These are phyloP conservation scores for Solea senegalensis DNA, from an alignment of 2,113 vertebrate species.

Conservation along the genomic window DNA sequence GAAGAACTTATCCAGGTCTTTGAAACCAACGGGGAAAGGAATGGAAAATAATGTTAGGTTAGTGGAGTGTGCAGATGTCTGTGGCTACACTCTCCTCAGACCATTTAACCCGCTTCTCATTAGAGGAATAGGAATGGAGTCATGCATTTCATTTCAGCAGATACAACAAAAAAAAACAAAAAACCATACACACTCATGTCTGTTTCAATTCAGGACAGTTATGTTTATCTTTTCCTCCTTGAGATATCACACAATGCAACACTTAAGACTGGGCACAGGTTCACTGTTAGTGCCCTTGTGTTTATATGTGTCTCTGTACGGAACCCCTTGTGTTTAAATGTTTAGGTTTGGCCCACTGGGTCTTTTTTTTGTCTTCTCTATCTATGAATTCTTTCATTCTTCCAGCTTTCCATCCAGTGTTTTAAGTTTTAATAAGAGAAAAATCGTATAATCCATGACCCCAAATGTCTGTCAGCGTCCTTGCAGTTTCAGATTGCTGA, in stretches of 20 bases:
- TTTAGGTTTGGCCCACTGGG: conserved; percentile 37
- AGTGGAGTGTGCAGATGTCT: conserved; percentile 28
- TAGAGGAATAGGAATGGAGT: conserved; percentile 40
- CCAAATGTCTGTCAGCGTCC: not conserved
- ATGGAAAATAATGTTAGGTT: conserved; percentile 37
- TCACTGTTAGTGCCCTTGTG: conserved; percentile 38
- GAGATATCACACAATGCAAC: conserved; percentile 66
- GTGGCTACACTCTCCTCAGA: conserved; percentile 15
- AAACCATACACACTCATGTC: not conserved
- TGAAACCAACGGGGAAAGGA: conserved; percentile 1
- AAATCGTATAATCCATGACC: not conserved
- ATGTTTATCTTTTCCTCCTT: conserved; percentile 24
- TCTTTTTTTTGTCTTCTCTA: conserved; percentile 20
- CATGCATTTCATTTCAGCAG: conserved; percentile 1
- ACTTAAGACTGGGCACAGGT: conserved; percentile 42
- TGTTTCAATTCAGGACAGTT: conserved; percentile 11
- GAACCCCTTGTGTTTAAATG: conserved; percentile 50
- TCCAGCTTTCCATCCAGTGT: not conserved
- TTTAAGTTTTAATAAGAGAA: too few relatives aligned
- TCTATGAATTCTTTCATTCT: not conserved
- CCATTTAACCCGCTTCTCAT: conserved; percentile 26
- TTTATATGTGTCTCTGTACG: conserved; percentile 32
- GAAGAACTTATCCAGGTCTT: not conserved
- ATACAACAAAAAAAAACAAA: not conserved
- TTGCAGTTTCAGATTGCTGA: conserved; percentile 6